phyloP scores from a whole-genome alignment of 2,888 invertebrate species.

The Caenorhabditis sinica region DNA sequence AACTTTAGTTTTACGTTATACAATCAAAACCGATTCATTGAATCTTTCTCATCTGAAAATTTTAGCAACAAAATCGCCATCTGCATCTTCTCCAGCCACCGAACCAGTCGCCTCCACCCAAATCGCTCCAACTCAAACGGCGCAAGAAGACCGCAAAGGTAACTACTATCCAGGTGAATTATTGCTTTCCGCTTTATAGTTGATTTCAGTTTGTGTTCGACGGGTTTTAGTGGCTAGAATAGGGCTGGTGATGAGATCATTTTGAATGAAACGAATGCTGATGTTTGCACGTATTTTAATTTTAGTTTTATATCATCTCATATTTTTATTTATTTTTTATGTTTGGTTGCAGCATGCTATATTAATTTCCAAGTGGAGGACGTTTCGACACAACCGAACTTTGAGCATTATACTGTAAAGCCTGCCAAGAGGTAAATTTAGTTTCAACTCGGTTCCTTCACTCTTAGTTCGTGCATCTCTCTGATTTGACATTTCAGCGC shows the following conservation, averaged over 20 bases:
- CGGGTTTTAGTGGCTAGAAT: constrained; percentile 39
- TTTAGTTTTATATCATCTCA: constrained; percentile 13
- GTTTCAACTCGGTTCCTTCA: constrained; percentile 16
- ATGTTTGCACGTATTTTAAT: constrained; percentile 38
- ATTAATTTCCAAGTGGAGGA: constrained; percentile 82
- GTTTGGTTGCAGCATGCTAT: constrained; percentile 78
- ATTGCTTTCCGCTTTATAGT: constrained; percentile 61
- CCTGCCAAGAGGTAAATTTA: constrained; percentile 70
- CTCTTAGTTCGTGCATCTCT: constrained; percentile 8
- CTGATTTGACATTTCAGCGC: constrained; percentile 69
- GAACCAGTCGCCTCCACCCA: constrained; percentile 47
- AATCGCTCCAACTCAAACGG: constrained; percentile 36
- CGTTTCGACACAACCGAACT: constrained; percentile 59
- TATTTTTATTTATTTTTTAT: constrained; percentile 28
- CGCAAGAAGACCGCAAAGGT: constrained; percentile 64
- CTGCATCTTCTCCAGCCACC: constrained; percentile 5
- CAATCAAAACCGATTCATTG: no score
- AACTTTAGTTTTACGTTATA: not conserved
- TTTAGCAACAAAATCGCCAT: constrained; percentile 35
- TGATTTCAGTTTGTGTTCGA: constrained; percentile 49
- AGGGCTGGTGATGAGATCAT: constrained; percentile 43
- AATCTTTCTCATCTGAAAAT: not conserved
- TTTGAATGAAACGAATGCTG: constrained; percentile 16
- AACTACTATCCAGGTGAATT: constrained; percentile 69
- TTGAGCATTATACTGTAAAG: constrained; percentile 70